Evolutionary conservation across 2,888 invertebrate genomes (phyloP).

Genomic region (Drosophila mimetica): DNA sequence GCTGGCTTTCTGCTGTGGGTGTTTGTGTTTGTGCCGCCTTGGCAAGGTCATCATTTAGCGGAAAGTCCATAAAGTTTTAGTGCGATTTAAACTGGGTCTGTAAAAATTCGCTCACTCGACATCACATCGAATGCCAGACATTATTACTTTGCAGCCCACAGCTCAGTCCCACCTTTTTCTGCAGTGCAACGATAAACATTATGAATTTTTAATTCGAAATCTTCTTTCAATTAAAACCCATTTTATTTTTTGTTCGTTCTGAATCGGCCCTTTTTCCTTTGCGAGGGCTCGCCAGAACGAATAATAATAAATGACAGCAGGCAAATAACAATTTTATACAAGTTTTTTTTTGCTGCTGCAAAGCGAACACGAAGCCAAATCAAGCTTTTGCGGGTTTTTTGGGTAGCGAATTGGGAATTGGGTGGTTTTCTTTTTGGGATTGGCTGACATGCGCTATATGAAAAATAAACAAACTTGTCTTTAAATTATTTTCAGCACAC

Average conservation of each 20-base stretch:
- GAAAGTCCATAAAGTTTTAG: conserved; percentile 37
- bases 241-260: conserved; percentile 9
- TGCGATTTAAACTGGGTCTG: conserved; percentile 28
- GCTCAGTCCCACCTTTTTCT: not conserved
- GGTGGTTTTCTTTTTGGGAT: conserved; percentile 4
- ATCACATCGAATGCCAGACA: conserved; percentile 1
- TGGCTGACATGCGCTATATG: conserved; percentile 41
- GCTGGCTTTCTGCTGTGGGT: conserved; percentile 8
- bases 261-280: conserved; percentile 12
- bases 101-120: conserved; percentile 14
- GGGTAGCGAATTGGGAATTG: not conserved
- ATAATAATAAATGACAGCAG: conserved; percentile 43
- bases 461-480: conserved; percentile 66
- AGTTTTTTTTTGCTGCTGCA: conserved; percentile 6
- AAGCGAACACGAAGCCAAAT: conserved; percentile 23
- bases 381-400: conserved; percentile 6
- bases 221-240: conserved; percentile 61
- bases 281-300: conserved; percentile 9
- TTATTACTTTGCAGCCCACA: no score
- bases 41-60: conserved; percentile 33
- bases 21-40: conserved; percentile 21
- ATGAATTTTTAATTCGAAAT: conserved; percentile 65
- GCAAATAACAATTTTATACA: conserved; percentile 32
- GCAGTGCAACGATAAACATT: conserved; percentile 52
- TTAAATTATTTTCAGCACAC: conserved; percentile 45